These are phyloP conservation scores for Etheostoma cragini DNA, from an alignment of 2,113 vertebrate genomes.

Conservation along the genomic window DNA sequence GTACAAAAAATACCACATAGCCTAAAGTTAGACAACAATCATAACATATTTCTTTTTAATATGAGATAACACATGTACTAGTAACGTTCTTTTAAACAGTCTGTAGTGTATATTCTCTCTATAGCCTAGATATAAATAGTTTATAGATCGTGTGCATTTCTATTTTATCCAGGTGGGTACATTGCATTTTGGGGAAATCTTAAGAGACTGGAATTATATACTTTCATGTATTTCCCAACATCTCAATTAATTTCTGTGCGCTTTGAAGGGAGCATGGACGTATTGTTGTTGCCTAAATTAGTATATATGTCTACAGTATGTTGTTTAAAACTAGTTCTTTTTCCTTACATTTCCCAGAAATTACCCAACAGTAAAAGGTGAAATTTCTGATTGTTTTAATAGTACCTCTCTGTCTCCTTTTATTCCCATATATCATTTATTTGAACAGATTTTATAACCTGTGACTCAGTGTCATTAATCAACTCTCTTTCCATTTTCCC, in stretches of 20 bases:
- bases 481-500: neutral
- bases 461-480: neutral
- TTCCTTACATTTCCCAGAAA: conserved; percentile 14
- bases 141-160: neutral
- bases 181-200: neutral
- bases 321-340: neutral
- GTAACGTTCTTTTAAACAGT: no score
- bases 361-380: neutral
- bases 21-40: no score
- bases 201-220: neutral
- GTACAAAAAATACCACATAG: no score
- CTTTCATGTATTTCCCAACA: no score
- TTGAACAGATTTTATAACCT: conserved; percentile 20
- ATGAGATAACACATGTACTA: no score
- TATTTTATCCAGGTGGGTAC: neutral
- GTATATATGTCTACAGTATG: neutral
- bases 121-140: no score
- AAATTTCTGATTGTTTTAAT: conserved; percentile 11
- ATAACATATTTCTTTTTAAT: no score
- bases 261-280: neutral
- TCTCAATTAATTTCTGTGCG: no score
- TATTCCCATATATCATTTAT: conserved; percentile 7
- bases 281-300: neutral
- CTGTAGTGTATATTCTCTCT: neutral
- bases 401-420: conserved; percentile 6